Evolutionary conservation across 1,140 invertebrate genomes (phyloP), one percentile per base, ranked within the genome.

Genomic region (Heliconius eleuchia): DNA sequence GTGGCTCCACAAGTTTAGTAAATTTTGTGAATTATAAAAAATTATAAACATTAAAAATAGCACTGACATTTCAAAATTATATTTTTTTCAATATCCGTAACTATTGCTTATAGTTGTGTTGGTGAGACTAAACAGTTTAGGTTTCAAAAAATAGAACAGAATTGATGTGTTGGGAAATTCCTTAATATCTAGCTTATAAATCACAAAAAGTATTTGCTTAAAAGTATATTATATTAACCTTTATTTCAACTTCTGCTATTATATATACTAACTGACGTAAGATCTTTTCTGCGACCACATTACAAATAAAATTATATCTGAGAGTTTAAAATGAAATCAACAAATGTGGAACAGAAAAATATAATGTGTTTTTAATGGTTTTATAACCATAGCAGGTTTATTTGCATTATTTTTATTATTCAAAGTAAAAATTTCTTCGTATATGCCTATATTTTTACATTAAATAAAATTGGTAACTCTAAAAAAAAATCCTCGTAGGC

Each of bases 401-500:
- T 66, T 66, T 66, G 11, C 60, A 66, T 66, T 66, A 60, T 66
- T 66, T 66, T 66, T 30, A 30, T 66, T 27, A 66, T 4, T 66
- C 3, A 66, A 30, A 66, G 3, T 66, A 30, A 16, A 23, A 6
- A 66, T 46, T 46, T 46, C 13, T 16, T 13, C 16, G 52, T n/a
- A 0, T n/a, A n/a, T 27, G 2, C 9, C 2, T 11, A 23, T 60
- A 60, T 27, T 60, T 60, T 27, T 11, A 11, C 9, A 30, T 18
- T 23, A 9, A 11, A 1, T 11, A 57, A 23, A 23, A 57, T 57
- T 23, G 19, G n/a, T 57, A 57, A 23, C 23, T 16, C 0, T 1
- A 30, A 27, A n/a, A 66, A 66, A 66, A 30, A 66, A 30, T 90
- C 87, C 84, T 80, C 78, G 79, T 80, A 81, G 73, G 72, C 23